Evolutionary conservation across 1,140 invertebrate genomes (phyloP).

Genomic region (Scylla paramamosain): DNA sequence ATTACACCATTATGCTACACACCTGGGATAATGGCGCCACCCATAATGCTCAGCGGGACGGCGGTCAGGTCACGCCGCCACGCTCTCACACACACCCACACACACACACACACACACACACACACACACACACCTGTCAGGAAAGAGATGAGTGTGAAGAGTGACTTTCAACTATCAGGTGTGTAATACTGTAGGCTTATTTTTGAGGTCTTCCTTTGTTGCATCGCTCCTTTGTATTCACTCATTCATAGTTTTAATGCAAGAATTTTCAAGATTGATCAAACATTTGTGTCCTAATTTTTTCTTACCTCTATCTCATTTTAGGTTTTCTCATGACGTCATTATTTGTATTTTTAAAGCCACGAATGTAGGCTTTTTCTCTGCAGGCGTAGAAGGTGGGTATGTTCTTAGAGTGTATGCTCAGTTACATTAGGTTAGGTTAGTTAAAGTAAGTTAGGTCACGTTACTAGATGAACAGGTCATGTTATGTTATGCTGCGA

Average conservation of each 20-base stretch:
- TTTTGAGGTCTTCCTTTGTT: too few relatives aligned
- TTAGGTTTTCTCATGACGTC: not conserved
- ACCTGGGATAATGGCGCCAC: conserved; percentile 35
- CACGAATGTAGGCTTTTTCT: too few relatives aligned
- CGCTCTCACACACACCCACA: not conserved
- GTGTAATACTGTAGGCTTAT: too few relatives aligned
- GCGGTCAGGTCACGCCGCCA: not conserved
- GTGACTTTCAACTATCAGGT: not conserved
- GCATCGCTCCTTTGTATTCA: too few relatives aligned
- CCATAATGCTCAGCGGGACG: conserved; percentile 46
- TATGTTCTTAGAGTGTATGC: too few relatives aligned
- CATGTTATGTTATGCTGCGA: too few relatives aligned
- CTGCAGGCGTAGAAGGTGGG: too few relatives aligned
- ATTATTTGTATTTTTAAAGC: too few relatives aligned
- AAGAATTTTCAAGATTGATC: not conserved
- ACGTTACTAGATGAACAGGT: too few relatives aligned
- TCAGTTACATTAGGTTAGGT: too few relatives aligned
- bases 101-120: conserved; percentile 18
- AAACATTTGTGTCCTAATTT: not conserved
- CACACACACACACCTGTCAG: not conserved
- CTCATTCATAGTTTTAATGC: too few relatives aligned
- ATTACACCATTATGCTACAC: conserved; percentile 54
- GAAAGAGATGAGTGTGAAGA: not conserved
- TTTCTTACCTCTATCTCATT: not conserved
- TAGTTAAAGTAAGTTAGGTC: too few relatives aligned